Evolutionary conservation across 2,113 vertebrate genomes (phyloP), one percentile per base, ranked within the genome.

Genomic region (Hippocampus zosterae): DNA sequence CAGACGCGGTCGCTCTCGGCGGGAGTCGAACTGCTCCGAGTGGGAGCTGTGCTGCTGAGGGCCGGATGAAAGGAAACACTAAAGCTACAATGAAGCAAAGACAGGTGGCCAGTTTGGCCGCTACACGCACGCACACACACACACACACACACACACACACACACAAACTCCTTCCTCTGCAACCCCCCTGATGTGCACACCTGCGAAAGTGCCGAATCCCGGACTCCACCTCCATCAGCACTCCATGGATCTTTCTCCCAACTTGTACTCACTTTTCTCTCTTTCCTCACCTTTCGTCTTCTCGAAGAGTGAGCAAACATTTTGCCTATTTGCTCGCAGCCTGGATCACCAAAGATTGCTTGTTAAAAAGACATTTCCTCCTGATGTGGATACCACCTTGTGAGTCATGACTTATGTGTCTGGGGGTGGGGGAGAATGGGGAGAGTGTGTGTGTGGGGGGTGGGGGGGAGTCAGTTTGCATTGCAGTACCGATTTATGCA

Each of bases 61-160:
- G 87, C 89, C 89, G 89, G 88, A 91, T 89, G 89, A 89, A 89
- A 91, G 88, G 87, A 91, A 91, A 89, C 88, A 88, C 89, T 91
- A 88, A 91, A 91, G 89, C 89, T 91, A 89, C 89, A 90, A 89
- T 87, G 78, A 88, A 85, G 84, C 84, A 88, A 88, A 89, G 88
- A 91, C 89, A 91, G 89, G 89, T 91, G 89, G 89, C 86, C 87
- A 76, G 83, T 86, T 89, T 91, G 89, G 89, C 89, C 83, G 82
- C 77, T 81, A 68, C 67, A 77, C 73, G 81, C 79, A 76, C 74
- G 68, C 67, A 77, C 73, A 82, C 79, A 76, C 74, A 76, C 66
- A 73, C 78, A 52, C 56, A 12, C 74, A 76, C 66, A 73, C 78
- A 52, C 56, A 12, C 11, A 81, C 76, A 69, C 33, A 60, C 67